Evolutionary conservation across 1,140 invertebrate genomes (phyloP).

Genomic region (Adoxophyes honmai): DNA sequence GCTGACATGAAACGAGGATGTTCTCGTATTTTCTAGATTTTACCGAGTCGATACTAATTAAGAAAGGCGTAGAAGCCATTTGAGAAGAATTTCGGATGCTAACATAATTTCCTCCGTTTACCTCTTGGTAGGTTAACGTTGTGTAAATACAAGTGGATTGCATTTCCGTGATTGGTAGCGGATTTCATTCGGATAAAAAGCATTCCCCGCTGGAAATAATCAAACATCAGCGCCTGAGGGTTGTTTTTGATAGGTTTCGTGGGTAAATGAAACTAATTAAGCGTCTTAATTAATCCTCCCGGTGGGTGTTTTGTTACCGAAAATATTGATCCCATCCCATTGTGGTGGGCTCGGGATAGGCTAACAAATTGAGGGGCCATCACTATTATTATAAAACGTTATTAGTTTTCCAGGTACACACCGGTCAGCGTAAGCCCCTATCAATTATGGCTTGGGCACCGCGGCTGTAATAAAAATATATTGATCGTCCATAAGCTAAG

Average conservation of each 20-base stretch:
- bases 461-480: slow-evolving; percentile 7
- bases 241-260: slow-evolving; percentile 57
- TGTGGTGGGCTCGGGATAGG: slow-evolving; percentile 16
- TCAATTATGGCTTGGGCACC: not conserved
- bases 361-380: slow-evolving; percentile 18
- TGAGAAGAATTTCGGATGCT: too few relatives aligned
- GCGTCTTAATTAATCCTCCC: slow-evolving; percentile 67
- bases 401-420: slow-evolving; percentile 2
- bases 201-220: slow-evolving; percentile 45
- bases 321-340: slow-evolving; percentile 47
- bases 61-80: too few relatives aligned
- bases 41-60: too few relatives aligned
- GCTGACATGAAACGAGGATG: too few relatives aligned
- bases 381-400: slow-evolving; percentile 20
- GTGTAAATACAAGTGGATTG: not conserved
- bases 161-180: slow-evolving; percentile 12
- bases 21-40: too few relatives aligned
- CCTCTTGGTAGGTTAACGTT: not conserved
- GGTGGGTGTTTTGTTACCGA: slow-evolving; percentile 61
- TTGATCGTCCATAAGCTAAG: not conserved
- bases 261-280: slow-evolving; percentile 71
- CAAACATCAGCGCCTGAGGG: slow-evolving; percentile 42
- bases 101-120: too few relatives aligned
- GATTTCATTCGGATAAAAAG: slow-evolving; percentile 29
- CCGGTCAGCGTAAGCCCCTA: slow-evolving; percentile 1